Base-by-base conservation (phyloP, 2,888 invertebrate species). In the Saturnia pavonia region DNA sequence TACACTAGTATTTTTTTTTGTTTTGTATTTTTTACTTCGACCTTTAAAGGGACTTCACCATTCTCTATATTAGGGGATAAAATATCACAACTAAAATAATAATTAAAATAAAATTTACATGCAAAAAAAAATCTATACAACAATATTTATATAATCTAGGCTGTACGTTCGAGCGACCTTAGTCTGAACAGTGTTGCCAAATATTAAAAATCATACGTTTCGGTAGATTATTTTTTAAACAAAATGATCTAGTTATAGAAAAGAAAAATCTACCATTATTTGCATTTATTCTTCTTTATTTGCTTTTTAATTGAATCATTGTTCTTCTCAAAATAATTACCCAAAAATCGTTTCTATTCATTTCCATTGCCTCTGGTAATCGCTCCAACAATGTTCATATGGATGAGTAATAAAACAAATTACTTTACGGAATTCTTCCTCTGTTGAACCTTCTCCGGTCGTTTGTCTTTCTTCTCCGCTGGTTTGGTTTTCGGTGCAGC, bases 401-500 rank as follows among this genome's bases (percentile, higher is more conserved):
- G 12, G 57, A 27, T 14, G 22, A 22, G 11, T 25, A 25, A 60
- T 27, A 48, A 43, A 25, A 16, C 34, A 27, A 71, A 72, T 86
- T 88, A 91, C 85, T 92, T 92, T 9, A 88, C 76, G 0, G 92
- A 91, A 74, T 90, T 91, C 73, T 92, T 92, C 73, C 92, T 88
- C 63, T 85, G 88, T 1, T 14, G 34, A 9, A 76, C 72, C 45
- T 82, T 80, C 25, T 54, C 45, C 67, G 71, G 67, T 70, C 67
- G 74, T 25, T 45, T 69, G 9, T 75, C 76, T 73, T 84, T 79
- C 74, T 83, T 83, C n/a, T 81, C 79, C 0, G 76, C 14, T 0
- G 78, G 74, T 72, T 78, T 77, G 42, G 68, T 34, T 12, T 74
- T 74, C 27, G 74, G 69, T 9, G 65, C 22, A 8, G 40, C 1